phyloP scores from a whole-genome alignment of 2,888 invertebrate genomes.

The Alloplasta piceator region DNA sequence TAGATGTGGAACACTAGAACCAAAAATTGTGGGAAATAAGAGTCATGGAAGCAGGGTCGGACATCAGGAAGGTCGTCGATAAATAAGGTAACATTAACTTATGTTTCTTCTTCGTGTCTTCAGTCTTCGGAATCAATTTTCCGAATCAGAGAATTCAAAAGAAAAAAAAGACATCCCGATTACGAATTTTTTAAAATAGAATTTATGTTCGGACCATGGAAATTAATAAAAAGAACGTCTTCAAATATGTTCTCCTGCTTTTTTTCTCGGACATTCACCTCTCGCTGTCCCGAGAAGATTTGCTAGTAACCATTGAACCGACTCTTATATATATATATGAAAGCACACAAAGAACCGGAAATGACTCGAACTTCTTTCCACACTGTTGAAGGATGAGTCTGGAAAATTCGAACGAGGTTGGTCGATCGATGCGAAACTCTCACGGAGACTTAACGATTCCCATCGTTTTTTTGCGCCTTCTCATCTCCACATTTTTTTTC shows the following conservation, averaged over 20 bases:
- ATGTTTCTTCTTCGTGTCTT: no score
- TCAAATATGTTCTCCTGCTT: conserved; percentile 13
- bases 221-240: conserved; percentile 42
- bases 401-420: conserved; percentile 25
- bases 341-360: conserved; percentile 65
- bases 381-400: conserved; percentile 27
- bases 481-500: conserved; percentile 19
- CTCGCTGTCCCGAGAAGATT: conserved; percentile 6
- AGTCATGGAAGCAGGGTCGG: no score
- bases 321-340: not conserved
- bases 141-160: no score
- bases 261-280: conserved; percentile 1
- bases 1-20: no score
- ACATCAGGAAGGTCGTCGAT: no score
- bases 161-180: conserved; percentile 35
- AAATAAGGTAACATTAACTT: no score
- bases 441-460: conserved; percentile 51
- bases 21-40: no score
- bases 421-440: conserved; percentile 67
- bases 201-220: conserved; percentile 13
- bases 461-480: conserved; percentile 39
- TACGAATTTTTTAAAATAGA: conserved; percentile 26
- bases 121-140: no score
- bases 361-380: conserved; percentile 61
- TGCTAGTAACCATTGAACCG: conserved; percentile 27